phyloP scores from a whole-genome alignment of 2,113 vertebrate species.

The Nanorana parkeri region DNA sequence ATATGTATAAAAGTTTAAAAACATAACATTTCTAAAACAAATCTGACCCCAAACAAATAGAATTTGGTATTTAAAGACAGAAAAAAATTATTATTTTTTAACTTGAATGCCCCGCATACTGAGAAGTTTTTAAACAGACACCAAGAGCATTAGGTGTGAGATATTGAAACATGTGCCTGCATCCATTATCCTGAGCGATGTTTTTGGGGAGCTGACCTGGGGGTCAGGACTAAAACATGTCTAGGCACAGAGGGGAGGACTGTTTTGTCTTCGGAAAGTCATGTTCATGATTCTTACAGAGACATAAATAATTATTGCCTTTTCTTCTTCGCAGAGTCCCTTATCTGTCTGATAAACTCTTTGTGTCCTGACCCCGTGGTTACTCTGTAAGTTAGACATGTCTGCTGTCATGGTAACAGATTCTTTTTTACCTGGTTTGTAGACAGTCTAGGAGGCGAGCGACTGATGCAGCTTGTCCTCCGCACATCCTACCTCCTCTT shows the following conservation, averaged over 20 bases:
- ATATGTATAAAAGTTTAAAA: too few relatives aligned
- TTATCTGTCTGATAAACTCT: constrained; percentile 42
- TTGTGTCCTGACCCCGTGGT: constrained; percentile 41
- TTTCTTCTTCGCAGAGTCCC: constrained; percentile 64
- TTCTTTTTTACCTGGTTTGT: constrained; percentile 52
- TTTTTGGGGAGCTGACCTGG: too few relatives aligned
- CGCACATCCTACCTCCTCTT: background rate
- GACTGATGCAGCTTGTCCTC: background rate
- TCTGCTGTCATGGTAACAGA: constrained; percentile 75
- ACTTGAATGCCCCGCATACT: constrained; percentile 47
- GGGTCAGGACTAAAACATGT: background rate
- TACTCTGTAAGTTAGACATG: constrained; percentile 73
- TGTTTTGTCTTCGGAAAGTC: background rate
- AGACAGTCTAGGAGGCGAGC: constrained; percentile 38
- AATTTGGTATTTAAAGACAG: too few relatives aligned
- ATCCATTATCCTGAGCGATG: background rate
- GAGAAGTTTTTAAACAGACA: background rate
- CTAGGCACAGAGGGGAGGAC: background rate
- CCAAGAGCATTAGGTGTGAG: background rate
- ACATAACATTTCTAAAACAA: too few relatives aligned
- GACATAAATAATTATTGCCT: constrained; percentile 63
- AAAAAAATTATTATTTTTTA: too few relatives aligned
- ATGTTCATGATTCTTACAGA: constrained; percentile 11
- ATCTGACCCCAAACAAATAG: too few relatives aligned
- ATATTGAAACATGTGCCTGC: background rate